A percentile compares a stretch with the other conserved stretches of the same genome.
Evolutionary conservation across 2,113 vertebrate species (phyloP).

Genomic region (Leucoraja erinaceus): DNA sequence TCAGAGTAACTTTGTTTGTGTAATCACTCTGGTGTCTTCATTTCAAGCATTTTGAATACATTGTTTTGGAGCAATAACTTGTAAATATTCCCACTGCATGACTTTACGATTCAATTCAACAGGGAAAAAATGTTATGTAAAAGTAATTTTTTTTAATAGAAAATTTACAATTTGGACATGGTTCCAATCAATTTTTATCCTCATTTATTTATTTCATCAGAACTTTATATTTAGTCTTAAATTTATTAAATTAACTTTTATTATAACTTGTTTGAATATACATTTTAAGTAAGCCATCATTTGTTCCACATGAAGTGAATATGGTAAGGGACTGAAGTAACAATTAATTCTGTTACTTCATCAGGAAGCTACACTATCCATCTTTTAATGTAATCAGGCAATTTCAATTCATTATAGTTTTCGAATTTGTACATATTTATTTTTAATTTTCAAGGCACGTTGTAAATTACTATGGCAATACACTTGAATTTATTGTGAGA

Average conservation of each 20-base stretch:
- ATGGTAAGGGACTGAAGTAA: neutral
- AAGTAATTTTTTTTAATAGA: neutral
- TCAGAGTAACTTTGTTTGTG: neutral
- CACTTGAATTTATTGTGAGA: neutral
- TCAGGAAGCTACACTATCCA: neutral
- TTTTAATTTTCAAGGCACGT: constrained; percentile 40
- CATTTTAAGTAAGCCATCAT: neutral
- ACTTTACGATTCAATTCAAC: neutral
- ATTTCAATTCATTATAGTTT: constrained; percentile 5
- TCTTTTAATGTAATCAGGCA: neutral
- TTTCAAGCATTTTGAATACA: neutral
- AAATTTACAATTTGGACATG: neutral
- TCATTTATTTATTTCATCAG: neutral
- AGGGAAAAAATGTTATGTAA: neutral
- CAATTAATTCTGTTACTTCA: neutral
- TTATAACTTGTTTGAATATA: neutral
- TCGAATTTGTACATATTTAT: neutral
- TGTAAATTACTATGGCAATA: constrained; percentile 26
- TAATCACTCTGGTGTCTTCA: neutral
- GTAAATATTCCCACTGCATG: neutral
- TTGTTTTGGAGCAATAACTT: neutral
- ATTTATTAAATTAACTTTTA: neutral
- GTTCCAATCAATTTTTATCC: neutral
- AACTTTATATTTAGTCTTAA: neutral
- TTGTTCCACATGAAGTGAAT: neutral